Conservation (phyloP, 2,888 invertebrate species). For the Axea sp. region DNA sequence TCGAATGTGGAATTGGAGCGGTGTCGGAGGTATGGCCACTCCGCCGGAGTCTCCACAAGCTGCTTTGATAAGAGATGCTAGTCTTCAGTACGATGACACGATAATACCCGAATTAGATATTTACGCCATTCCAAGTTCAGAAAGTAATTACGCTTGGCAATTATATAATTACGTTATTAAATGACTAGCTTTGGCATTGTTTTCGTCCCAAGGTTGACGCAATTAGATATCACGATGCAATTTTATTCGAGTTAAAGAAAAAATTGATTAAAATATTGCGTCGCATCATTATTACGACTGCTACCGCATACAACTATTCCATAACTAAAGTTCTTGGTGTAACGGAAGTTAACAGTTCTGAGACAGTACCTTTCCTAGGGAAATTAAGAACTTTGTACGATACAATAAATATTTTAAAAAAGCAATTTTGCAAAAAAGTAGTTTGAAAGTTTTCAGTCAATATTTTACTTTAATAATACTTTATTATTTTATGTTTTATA, state of each 20-base stretch:
- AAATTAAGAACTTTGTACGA: constrained; percentile 22
- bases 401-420: constrained; percentile 39
- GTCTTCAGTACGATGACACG: constrained; percentile 88
- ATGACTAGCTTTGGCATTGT: neutral
- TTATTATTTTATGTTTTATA: too few relatives aligned
- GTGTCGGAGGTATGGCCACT: constrained; percentile 81
- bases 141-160: constrained; percentile 82
- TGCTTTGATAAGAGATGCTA: constrained; percentile 84
- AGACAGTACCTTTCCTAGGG: constrained; percentile 17
- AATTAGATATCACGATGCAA: too few relatives aligned
- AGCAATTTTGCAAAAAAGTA: too few relatives aligned
- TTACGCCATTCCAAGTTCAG: constrained; percentile 95
- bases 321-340: constrained; percentile 33
- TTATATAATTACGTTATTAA: constrained; percentile 12
- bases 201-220: constrained; percentile 9
- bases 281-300: constrained; percentile 29
- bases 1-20: constrained; percentile 76
- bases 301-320: constrained; percentile 22
- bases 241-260: too few relatives aligned
- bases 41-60: constrained; percentile 96
- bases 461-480: too few relatives aligned
- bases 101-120: constrained; percentile 97
- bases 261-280: constrained; percentile 31
- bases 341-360: constrained; percentile 34
- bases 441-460: too few relatives aligned